A percentile compares a stretch with the other conserved stretches of the same genome.
Conservation (phyloP, 1,140 invertebrate species). For the Eurosta solidaginis region DNA sequence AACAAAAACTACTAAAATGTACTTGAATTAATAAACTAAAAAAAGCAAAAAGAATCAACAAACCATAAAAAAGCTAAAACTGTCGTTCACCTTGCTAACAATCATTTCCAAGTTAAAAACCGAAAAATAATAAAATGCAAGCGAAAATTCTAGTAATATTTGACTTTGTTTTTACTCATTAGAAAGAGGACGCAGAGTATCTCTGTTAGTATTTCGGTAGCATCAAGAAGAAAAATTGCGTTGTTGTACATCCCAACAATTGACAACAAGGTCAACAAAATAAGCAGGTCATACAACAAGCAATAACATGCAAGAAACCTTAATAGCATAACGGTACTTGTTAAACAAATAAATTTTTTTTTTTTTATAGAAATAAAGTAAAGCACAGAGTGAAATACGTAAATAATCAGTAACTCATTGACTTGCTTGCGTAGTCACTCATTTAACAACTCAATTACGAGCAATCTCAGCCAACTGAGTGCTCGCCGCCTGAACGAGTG, state of each 20-base stretch:
- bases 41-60: background rate
- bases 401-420: background rate
- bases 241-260: slow-evolving; percentile 7
- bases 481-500: too few relatives aligned
- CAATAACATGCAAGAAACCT: background rate
- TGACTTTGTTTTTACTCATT: background rate
- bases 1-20: background rate
- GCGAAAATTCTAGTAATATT: slow-evolving; percentile 14
- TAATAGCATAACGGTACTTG: background rate
- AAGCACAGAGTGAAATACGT: too few relatives aligned
- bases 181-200: background rate
- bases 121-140: slow-evolving; percentile 14
- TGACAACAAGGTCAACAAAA: slow-evolving; percentile 6
- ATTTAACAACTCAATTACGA: background rate
- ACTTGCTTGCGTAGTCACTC: background rate
- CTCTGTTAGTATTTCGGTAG: too few relatives aligned
- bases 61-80: background rate
- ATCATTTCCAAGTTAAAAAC: background rate
- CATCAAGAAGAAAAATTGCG: slow-evolving; percentile 10
- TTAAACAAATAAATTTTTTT: background rate
- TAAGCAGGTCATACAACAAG: background rate
- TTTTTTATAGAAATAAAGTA: too few relatives aligned
- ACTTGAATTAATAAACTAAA: background rate
- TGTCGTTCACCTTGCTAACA: slow-evolving; percentile 13
- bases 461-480: background rate